A percentile compares a stretch with the other conserved stretches of the same genome.
phyloP scores from a whole-genome alignment of 2,888 invertebrate genomes.

The Ephialtes manifestator region DNA sequence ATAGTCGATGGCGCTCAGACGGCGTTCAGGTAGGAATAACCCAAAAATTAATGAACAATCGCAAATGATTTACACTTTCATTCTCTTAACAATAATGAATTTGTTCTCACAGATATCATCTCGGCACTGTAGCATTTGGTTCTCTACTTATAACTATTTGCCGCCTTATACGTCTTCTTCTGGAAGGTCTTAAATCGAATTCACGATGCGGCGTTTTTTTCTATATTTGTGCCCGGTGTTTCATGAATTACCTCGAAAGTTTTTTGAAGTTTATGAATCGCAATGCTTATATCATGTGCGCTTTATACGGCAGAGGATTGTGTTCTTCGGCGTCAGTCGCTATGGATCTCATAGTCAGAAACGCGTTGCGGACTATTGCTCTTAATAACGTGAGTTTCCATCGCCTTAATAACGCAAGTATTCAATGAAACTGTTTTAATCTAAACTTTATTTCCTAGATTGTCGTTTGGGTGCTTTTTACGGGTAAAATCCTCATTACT shows the following conservation, averaged over 20 bases:
- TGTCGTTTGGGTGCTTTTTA: not conserved
- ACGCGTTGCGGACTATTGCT: slow-evolving; percentile 92
- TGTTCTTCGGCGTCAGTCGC: slow-evolving; percentile 96
- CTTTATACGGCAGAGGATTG: slow-evolving; percentile 97
- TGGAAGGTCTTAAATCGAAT: slow-evolving; percentile 88
- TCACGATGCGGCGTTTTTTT: slow-evolving; percentile 13
- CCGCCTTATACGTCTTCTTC: slow-evolving; percentile 92
- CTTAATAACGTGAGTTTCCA: slow-evolving; percentile 90
- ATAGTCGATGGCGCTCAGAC: slow-evolving; percentile 89
- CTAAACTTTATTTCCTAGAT: not conserved
- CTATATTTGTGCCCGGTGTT: slow-evolving; percentile 38
- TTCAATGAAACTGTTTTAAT: not conserved
- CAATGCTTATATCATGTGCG: slow-evolving; percentile 98
- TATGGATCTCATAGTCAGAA: slow-evolving; percentile 95
- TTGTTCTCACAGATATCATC: slow-evolving; percentile 87
- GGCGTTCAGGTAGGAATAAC: slow-evolving; percentile 88
- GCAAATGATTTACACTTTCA: not conserved
- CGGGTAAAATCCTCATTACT: not conserved
- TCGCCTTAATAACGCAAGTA: not conserved
- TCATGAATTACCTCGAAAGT: slow-evolving; percentile 90
- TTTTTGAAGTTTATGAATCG: slow-evolving; percentile 94
- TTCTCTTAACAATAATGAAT: not conserved
- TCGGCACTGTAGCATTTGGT: slow-evolving; percentile 93
- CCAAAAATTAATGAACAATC: not conserved
- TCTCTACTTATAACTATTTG: slow-evolving; percentile 94